Evolutionary conservation across 2,113 vertebrate species (phyloP).

Genomic region (Apodemus speciosus): DNA sequence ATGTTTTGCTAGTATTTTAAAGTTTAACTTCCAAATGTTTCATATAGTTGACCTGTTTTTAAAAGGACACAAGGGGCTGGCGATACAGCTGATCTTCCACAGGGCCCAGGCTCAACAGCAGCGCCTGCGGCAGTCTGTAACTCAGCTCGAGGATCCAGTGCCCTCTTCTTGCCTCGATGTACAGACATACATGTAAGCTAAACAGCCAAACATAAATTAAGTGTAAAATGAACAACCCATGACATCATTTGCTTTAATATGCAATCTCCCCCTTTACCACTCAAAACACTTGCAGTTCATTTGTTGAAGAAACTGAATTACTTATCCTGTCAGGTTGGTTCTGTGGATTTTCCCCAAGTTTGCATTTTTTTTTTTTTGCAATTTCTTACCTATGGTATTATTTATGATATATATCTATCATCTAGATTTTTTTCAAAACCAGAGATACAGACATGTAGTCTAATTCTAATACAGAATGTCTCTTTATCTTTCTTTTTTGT

Average conservation of each 20-base stretch:
- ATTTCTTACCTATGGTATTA: not conserved
- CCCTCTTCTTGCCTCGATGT: not conserved
- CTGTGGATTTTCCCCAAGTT: not conserved
- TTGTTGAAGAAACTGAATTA: slow-evolving; percentile 38
- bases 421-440: slow-evolving; percentile 45
- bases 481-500: slow-evolving; percentile 19
- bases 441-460: slow-evolving; percentile 19
- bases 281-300: slow-evolving; percentile 49
- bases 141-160: not conserved
- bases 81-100: not conserved
- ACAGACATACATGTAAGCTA: not conserved
- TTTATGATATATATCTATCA: not conserved
- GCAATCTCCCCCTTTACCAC: not conserved
- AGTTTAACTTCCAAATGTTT: slow-evolving; percentile 42
- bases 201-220: not conserved
- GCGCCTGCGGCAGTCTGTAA: not conserved
- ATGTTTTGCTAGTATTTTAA: not conserved
- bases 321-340: not conserved
- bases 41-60: not conserved
- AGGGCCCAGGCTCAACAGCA: not conserved
- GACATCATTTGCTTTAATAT: slow-evolving; percentile 22
- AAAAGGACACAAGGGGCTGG: not conserved
- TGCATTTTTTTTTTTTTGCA: slow-evolving; percentile 26
- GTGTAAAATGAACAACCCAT: not conserved
- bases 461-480: slow-evolving; percentile 5